Percentiles rank a stretch among this genome's conserved stretches.
Evolutionary conservation across 2,113 vertebrate species (phyloP).

Genomic region (Cepphus grylle): DNA sequence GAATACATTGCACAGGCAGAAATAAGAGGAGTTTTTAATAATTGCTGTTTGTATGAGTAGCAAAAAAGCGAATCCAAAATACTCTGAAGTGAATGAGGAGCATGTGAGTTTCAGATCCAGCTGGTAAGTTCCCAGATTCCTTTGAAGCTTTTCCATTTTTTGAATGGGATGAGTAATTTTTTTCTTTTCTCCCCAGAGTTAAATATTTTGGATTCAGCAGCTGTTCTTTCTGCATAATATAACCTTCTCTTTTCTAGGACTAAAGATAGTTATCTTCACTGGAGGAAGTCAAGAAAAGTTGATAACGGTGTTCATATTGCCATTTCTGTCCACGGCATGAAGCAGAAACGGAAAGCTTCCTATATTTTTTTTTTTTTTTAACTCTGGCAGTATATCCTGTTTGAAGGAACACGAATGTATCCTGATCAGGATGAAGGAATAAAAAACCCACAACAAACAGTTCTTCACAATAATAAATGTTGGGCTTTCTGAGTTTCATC

Average conservation of each 20-base stretch:
- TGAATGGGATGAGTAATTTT: not conserved
- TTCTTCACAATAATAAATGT: not conserved
- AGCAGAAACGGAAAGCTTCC: not conserved
- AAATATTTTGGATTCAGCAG: not conserved
- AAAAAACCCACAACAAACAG: not conserved
- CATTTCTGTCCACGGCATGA: not conserved
- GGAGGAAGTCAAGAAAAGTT: not conserved
- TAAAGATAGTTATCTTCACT: not conserved
- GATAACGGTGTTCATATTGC: not conserved
- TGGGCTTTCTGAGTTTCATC: not conserved
- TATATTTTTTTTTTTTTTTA: not conserved
- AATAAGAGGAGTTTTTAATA: not conserved
- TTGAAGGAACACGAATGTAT: not conserved
- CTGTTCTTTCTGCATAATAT: not conserved
- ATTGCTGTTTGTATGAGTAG: not conserved
- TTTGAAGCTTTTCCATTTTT: not conserved
- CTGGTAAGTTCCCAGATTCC: not conserved
- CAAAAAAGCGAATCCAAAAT: not conserved
- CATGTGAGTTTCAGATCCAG: not conserved
- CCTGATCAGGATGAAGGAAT: not conserved
- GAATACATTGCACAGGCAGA: not conserved
- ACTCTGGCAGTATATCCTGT: not conserved
- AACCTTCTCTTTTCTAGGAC: not conserved
- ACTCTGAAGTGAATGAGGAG: not conserved
- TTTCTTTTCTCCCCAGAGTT: rapidly evolving